Percentiles rank a stretch among this genome's conserved stretches.
Evolutionary conservation across 2,113 vertebrate species (phyloP).

Genomic region (Mustelus asterias): DNA sequence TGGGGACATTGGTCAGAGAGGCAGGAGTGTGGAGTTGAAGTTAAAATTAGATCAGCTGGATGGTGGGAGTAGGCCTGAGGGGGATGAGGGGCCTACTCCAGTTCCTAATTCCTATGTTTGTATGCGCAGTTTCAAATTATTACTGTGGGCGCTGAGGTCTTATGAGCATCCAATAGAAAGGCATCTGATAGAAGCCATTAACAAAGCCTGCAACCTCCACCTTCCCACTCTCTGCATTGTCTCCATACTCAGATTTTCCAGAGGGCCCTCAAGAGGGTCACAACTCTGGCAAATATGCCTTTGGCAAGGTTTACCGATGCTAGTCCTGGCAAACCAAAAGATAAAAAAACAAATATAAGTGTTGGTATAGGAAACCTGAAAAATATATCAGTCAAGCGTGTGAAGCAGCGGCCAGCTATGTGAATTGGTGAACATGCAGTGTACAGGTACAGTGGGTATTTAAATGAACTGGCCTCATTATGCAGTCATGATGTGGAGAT

Average conservation of each 20-base stretch:
- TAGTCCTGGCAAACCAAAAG: neutral
- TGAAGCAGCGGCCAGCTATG: neutral
- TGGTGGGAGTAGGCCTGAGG: no score
- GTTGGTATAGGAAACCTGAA: neutral
- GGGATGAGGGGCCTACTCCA: no score
- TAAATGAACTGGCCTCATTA: neutral
- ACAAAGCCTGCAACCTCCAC: neutral
- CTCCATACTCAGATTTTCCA: neutral
- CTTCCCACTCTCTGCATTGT: neutral
- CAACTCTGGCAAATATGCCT: neutral
- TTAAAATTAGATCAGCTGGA: no score
- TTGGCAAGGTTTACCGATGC: neutral
- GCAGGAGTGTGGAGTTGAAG: no score
- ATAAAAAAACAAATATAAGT: neutral
- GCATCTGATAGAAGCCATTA: no score
- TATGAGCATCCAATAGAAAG: neutral
- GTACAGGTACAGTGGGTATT: neutral
- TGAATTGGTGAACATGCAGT: neutral
- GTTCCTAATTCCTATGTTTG: no score
- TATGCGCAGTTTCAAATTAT: neutral
- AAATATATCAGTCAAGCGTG: neutral
- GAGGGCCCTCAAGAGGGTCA: neutral
- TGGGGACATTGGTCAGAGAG: no score
- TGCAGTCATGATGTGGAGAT: no score
- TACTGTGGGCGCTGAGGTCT: neutral